Percentiles rank a stretch among this genome's conserved stretches.
Conservation (phyloP, 2,113 vertebrate species). For the Anarhynchus alexandrinus region DNA sequence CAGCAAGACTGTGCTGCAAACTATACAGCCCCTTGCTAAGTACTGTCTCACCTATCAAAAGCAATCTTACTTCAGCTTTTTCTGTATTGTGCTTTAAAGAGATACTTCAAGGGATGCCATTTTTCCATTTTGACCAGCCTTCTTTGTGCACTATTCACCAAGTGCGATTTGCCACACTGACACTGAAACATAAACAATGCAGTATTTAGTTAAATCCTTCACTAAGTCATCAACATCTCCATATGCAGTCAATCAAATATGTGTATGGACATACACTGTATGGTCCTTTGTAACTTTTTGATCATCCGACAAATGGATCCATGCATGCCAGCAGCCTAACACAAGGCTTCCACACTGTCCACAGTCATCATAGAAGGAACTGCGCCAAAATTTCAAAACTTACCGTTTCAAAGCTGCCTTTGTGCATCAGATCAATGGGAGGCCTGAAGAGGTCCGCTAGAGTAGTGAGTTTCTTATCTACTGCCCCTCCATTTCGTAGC, state of each 20-base stretch:
- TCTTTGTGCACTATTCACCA: neutral
- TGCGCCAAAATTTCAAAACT: constrained; percentile 21
- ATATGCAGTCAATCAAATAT: neutral
- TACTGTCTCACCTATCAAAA: neutral
- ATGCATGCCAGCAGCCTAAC: neutral
- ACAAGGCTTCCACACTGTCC: neutral
- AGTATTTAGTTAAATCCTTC: neutral
- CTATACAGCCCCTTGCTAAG: neutral
- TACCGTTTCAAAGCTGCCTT: constrained; percentile 99
- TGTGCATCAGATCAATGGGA: constrained; percentile 99
- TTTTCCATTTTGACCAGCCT: neutral
- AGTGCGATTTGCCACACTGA: neutral
- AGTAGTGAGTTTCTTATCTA: constrained; percentile 98
- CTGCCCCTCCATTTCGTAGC: constrained; percentile 92
- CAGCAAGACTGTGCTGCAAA: neutral
- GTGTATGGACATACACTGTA: neutral
- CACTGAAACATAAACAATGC: fast-evolving
- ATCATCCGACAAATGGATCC: neutral
- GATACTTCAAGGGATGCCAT: neutral
- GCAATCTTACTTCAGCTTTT: neutral
- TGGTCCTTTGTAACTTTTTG: neutral
- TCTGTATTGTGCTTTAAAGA: fast-evolving
- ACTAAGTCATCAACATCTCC: neutral
- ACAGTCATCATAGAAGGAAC: neutral
- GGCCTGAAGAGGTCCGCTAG: constrained; percentile 97